phyloP scores from a whole-genome alignment of 2,797 vertebrate genomes.

The Phataginus tricuspis region DNA sequence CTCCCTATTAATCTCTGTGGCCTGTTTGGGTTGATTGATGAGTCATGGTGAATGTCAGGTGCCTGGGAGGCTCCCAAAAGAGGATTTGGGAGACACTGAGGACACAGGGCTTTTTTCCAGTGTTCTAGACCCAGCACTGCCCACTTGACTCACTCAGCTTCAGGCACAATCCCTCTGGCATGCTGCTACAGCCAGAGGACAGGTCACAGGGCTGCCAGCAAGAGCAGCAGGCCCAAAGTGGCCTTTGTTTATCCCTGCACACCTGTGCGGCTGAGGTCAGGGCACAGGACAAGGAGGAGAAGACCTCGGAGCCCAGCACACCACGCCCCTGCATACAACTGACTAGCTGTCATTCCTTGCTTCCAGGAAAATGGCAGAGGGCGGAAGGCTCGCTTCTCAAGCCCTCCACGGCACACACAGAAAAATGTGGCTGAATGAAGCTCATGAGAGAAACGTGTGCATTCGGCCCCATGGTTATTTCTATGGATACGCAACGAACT shows the following conservation, averaged over 20 bases:
- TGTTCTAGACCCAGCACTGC: background rate
- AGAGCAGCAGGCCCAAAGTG: background rate
- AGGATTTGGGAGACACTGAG: background rate
- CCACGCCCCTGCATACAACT: rapidly evolving
- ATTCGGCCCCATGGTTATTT: background rate
- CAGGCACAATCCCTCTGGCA: background rate
- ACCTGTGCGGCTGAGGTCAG: background rate
- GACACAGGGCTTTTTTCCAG: rapidly evolving
- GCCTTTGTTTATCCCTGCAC: background rate
- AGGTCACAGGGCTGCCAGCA: background rate
- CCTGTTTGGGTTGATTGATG: background rate
- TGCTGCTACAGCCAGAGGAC: background rate
- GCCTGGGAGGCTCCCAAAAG: background rate
- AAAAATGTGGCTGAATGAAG: background rate
- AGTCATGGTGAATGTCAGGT: background rate
- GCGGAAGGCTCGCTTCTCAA: background rate
- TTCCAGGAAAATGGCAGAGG: background rate
- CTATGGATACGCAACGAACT: background rate
- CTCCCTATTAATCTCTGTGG: rapidly evolving
- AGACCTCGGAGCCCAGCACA: background rate
- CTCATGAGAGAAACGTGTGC: background rate
- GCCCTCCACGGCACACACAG: background rate
- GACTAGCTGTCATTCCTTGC: background rate
- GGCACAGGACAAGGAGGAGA: background rate
- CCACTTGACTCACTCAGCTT: background rate